Percentiles rank a stretch among this genome's conserved stretches.
phyloP scores from a whole-genome alignment of 2,113 vertebrate genomes.

The Psittacula cyanocephala region DNA sequence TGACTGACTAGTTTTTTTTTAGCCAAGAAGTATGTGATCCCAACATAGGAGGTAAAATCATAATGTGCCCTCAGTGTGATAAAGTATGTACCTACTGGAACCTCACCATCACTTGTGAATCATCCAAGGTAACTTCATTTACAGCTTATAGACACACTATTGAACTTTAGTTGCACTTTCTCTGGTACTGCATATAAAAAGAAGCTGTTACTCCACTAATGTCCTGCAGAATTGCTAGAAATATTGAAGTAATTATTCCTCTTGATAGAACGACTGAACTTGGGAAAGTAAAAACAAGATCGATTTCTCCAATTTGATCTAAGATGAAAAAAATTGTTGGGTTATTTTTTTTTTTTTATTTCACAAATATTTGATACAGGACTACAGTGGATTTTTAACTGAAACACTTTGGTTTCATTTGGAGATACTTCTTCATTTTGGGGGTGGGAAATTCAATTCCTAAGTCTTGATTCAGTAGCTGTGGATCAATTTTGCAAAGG shows the following conservation, averaged over 20 bases:
- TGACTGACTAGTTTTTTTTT: constrained; percentile 59
- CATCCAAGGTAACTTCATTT: constrained; percentile 83
- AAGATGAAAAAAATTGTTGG: neutral
- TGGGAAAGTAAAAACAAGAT: neutral
- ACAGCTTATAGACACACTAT: neutral
- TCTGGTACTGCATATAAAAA: neutral
- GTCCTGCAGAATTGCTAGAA: neutral
- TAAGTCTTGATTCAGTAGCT: neutral
- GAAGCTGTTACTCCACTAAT: neutral
- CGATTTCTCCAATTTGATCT: neutral
- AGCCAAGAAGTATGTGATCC: constrained; percentile 92
- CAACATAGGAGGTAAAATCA: constrained; percentile 85
- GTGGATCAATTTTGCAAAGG: neutral
- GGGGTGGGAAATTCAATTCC: neutral
- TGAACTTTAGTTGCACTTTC: neutral
- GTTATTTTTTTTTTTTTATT: neutral
- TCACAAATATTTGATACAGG: neutral
- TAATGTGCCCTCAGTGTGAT: constrained; percentile 96
- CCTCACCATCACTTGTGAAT: constrained; percentile 90
- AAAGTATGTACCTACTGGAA: constrained; percentile 86
- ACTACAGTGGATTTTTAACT: neutral
- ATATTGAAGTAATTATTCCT: neutral
- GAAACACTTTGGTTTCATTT: neutral
- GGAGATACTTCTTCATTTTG: neutral
- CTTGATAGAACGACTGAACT: neutral